These are phyloP conservation scores for Torymus texanus DNA, from an alignment of 2,888 invertebrate species.

Conservation along the genomic window DNA sequence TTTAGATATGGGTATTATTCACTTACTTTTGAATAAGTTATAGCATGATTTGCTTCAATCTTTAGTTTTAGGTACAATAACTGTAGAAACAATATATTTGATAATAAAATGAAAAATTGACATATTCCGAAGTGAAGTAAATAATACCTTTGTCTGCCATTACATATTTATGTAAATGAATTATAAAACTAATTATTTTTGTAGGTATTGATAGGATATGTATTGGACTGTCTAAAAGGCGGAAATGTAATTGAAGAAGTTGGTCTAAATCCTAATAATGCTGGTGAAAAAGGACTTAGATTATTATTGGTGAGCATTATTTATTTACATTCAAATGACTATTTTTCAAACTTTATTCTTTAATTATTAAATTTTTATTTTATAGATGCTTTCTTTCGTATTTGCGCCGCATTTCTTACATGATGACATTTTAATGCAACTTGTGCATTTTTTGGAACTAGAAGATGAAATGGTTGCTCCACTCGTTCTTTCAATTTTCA, in stretches of 20 bases:
- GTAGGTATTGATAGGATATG: slow-evolving; percentile 77
- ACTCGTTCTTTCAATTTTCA: slow-evolving; percentile 87
- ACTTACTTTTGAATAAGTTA: slow-evolving; percentile 2
- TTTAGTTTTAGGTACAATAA: no score
- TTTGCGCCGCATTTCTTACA: slow-evolving; percentile 95
- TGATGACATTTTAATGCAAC: slow-evolving; percentile 86
- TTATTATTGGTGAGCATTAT: slow-evolving; percentile 82
- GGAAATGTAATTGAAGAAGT: slow-evolving; percentile 83
- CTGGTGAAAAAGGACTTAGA: slow-evolving; percentile 92
- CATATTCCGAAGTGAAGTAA: slow-evolving; percentile 7
- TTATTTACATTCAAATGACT: slow-evolving; percentile 2
- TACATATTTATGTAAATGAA: slow-evolving; percentile 16
- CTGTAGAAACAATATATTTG: no score
- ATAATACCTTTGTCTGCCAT: not conserved
- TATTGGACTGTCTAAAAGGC: slow-evolving; percentile 83
- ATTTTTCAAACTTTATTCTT: slow-evolving; percentile 2
- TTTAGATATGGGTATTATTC: not conserved
- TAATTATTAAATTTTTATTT: slow-evolving; percentile 35
- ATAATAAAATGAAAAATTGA: no score
- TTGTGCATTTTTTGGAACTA: slow-evolving; percentile 86
- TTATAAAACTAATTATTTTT: slow-evolving; percentile 45
- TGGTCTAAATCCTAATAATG: slow-evolving; percentile 87
- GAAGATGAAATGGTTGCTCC: slow-evolving; percentile 90
- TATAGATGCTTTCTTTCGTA: slow-evolving; percentile 89
- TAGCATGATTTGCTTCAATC: no score